Evolutionary conservation across 2,797 vertebrate genomes (phyloP).

Genomic region (Mionectes olivaceus): DNA sequence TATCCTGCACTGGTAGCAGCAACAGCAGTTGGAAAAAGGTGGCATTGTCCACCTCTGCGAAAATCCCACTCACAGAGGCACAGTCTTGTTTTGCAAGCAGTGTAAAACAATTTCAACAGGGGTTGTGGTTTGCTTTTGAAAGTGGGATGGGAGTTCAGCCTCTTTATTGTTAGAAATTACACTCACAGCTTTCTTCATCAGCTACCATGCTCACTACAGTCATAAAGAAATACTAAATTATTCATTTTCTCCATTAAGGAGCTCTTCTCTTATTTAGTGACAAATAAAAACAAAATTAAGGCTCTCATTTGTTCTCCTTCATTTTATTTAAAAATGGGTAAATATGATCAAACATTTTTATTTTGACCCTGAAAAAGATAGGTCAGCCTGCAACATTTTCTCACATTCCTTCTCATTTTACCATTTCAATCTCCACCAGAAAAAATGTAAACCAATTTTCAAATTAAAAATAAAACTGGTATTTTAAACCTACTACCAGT

Average conservation of each 20-base stretch:
- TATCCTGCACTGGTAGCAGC: background rate
- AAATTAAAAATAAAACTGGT: conserved; percentile 24
- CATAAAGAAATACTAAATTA: conserved; percentile 13
- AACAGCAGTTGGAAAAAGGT: background rate
- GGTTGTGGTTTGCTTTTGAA: background rate
- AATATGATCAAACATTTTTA: background rate
- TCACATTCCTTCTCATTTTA: background rate
- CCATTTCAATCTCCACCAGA: background rate
- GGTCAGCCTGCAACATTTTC: background rate
- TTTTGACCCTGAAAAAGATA: background rate
- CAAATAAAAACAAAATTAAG: conserved; percentile 1
- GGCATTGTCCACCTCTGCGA: background rate
- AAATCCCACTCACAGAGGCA: background rate
- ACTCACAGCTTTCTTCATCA: background rate
- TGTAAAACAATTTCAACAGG: background rate
- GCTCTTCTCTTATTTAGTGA: background rate
- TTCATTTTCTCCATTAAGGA: conserved; percentile 32
- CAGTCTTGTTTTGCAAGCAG: background rate
- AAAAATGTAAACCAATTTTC: background rate
- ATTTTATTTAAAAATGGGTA: background rate
- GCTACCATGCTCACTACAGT: background rate
- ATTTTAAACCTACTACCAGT: background rate
- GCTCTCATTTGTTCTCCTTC: background rate
- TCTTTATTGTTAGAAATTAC: background rate
- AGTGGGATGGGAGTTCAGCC: background rate